Percentiles rank a stretch among this genome's conserved stretches.
Conservation (phyloP, 2,113 vertebrate genomes). For the Plotosus lineatus region DNA sequence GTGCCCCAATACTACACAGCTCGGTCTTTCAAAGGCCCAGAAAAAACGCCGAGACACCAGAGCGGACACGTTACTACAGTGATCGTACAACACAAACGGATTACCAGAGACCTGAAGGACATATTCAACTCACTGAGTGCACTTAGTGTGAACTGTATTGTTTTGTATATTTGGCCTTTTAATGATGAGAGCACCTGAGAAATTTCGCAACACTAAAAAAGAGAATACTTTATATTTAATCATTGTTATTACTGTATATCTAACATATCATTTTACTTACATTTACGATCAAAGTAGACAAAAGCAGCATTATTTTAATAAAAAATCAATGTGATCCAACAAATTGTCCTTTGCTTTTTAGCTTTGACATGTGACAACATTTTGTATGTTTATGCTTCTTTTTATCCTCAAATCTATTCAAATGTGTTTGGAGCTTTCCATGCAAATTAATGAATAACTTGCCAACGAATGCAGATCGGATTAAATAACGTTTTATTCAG, state of each 20-base stretch:
- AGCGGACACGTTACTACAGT: not conserved
- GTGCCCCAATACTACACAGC: conserved; percentile 21
- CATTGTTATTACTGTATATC: no score
- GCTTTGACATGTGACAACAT: not conserved
- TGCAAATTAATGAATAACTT: not conserved
- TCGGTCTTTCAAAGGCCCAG: conserved; percentile 14
- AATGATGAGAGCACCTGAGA: not conserved
- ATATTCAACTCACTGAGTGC: not conserved
- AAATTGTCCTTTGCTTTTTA: not conserved
- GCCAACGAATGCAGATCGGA: not conserved
- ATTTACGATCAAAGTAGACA: not conserved
- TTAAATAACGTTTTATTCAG: not conserved
- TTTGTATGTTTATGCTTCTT: not conserved
- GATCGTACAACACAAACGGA: conserved; percentile 3
- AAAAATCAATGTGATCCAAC: not conserved
- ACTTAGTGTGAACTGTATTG: not conserved
- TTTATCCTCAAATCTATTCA: not conserved
- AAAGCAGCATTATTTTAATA: not conserved
- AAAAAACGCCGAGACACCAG: conserved; percentile 21
- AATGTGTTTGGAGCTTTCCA: not conserved
- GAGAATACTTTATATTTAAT: no score
- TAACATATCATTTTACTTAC: not conserved
- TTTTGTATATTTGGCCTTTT: not conserved
- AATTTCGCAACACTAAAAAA: not conserved
- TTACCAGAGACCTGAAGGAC: not conserved